Conservation (phyloP, 2,113 vertebrate species). For the Gallinago jamesoni region DNA sequence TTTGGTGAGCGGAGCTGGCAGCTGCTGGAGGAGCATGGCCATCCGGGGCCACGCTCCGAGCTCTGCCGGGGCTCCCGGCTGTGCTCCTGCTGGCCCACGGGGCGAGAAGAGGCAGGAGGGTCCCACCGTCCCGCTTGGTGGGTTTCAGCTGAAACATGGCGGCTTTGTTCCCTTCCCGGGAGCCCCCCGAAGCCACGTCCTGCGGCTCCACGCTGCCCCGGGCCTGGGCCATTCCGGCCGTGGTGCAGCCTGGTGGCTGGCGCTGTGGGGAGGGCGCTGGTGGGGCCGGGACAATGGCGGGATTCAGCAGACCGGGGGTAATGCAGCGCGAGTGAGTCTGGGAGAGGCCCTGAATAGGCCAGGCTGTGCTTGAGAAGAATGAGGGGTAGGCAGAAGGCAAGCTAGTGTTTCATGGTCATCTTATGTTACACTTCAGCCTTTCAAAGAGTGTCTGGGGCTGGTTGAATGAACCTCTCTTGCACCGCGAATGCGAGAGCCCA, state of each 20-base stretch:
- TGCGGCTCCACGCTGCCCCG: fast-evolving
- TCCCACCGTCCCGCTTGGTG: fast-evolving
- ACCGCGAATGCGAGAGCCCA: constrained; percentile 55
- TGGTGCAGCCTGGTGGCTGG: background rate
- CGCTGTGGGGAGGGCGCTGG: background rate
- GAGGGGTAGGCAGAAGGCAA: constrained; percentile 72
- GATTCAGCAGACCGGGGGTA: constrained; percentile 59
- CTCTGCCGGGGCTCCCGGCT: fast-evolving
- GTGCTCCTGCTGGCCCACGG: fast-evolving
- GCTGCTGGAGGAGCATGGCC: background rate
- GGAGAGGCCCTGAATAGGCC: constrained; percentile 62
- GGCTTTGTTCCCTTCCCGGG: background rate
- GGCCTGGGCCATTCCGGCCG: fast-evolving
- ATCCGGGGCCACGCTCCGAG: background rate
- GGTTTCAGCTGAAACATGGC: background rate
- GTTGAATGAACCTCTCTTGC: constrained; percentile 73
- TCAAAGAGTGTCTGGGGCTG: constrained; percentile 79
- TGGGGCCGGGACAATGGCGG: constrained; percentile 48
- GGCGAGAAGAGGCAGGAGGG: fast-evolving
- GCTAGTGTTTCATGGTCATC: constrained; percentile 73
- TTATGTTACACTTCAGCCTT: constrained; percentile 78
- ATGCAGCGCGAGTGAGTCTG: constrained; percentile 31
- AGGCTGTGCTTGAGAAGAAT: constrained; percentile 60
- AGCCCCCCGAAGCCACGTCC: fast-evolving
- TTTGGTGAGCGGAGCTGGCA: background rate